Conservation (phyloP, 1,140 invertebrate genomes). For the Meloidogyne floridensis region DNA sequence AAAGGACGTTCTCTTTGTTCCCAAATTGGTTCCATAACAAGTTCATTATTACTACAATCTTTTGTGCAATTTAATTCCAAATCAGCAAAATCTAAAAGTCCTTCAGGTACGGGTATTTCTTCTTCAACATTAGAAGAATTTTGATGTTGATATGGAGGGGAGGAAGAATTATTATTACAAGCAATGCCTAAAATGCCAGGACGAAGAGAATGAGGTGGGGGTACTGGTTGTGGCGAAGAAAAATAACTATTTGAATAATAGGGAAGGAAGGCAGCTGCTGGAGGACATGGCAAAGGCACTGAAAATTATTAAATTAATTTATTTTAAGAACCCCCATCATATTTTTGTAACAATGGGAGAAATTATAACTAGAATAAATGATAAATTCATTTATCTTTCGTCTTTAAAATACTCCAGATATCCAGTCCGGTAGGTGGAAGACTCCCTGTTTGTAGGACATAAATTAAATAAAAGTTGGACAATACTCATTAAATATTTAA, state of each 20-base stretch:
- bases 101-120: not conserved
- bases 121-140: not conserved
- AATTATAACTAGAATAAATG: no score
- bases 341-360: no score
- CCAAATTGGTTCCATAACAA: not conserved
- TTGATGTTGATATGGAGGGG: not conserved
- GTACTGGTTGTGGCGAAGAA: not conserved
- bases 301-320: not conserved
- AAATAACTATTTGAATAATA: not conserved
- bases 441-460: no score
- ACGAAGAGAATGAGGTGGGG: not conserved
- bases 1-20: not conserved
- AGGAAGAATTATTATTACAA: not conserved
- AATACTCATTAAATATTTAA: no score
- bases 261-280: not conserved
- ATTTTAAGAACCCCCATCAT: no score
- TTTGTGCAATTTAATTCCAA: not conserved
- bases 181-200: not conserved
- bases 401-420: no score
- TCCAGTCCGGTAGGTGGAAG: no score
- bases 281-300: conserved; percentile 2
- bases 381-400: no score
- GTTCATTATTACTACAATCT: not conserved
- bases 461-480: no score
- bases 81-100: conserved; percentile 9